Evolutionary conservation across 2,797 vertebrate species (phyloP).

Genomic region (Falco biarmicus): DNA sequence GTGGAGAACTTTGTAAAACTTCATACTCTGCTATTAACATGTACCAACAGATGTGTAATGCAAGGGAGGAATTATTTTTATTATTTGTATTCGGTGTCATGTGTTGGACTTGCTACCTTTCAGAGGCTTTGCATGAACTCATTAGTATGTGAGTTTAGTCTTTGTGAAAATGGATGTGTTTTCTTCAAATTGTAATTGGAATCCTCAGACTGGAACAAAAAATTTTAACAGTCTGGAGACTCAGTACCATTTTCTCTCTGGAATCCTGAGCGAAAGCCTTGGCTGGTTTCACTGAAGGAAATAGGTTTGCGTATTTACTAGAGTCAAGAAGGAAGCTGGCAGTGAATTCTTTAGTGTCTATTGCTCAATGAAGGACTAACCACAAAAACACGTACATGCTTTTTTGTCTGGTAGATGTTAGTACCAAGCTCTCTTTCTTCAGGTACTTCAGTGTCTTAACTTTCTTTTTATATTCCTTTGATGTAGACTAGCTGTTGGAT

Average conservation of each 20-base stretch:
- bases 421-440: not conserved
- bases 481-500: not conserved
- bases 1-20: not conserved
- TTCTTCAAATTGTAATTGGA: not conserved
- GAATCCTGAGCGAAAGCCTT: not conserved
- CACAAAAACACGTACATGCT: not conserved
- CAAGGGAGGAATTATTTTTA: not conserved
- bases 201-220: not conserved
- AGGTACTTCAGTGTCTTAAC: not conserved
- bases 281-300: not conserved
- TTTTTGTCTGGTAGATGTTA: not conserved
- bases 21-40: not conserved
- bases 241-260: not conserved
- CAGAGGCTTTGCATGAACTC: not conserved
- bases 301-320: not conserved
- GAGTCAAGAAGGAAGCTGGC: not conserved
- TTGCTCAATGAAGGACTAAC: not conserved
- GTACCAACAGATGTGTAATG: not conserved
- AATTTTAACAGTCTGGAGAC: not conserved
- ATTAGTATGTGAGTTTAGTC: not conserved
- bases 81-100: not conserved
- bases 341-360: not conserved
- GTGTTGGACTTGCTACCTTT: not conserved
- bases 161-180: not conserved
- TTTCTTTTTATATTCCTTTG: not conserved